phyloP scores from a whole-genome alignment of 2,888 invertebrate genomes.

The Phengaris alcon region DNA sequence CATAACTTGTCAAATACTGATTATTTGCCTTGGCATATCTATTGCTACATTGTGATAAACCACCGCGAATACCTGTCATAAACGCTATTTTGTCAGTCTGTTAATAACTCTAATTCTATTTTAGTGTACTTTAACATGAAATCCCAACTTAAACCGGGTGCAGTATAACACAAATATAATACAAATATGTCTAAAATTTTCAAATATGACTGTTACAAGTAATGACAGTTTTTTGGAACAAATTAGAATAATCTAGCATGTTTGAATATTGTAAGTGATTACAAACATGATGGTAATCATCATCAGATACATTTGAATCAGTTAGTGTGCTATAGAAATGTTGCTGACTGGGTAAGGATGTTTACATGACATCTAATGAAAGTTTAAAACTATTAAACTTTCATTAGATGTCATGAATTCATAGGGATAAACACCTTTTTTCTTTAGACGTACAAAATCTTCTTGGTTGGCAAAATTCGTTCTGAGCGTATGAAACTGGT shows the following conservation, averaged over 20 bases:
- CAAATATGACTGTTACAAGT: constrained; percentile 38
- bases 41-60: not conserved
- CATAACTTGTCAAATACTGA: not conserved
- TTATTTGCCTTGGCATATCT: not conserved
- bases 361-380: too few relatives aligned
- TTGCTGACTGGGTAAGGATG: not conserved
- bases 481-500: too few relatives aligned
- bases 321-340: not conserved
- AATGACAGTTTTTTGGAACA: not conserved
- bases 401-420: too few relatives aligned
- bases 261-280: not conserved
- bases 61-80: constrained; percentile 27
- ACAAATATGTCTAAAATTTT: constrained; percentile 40
- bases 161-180: too few relatives aligned
- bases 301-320: not conserved
- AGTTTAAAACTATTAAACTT: too few relatives aligned
- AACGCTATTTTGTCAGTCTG: constrained; percentile 38
- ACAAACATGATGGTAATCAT: not conserved
- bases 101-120: constrained; percentile 38
- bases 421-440: too few relatives aligned
- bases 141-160: constrained; percentile 44
- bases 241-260: not conserved
- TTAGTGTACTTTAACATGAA: constrained; percentile 40
- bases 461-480: too few relatives aligned
- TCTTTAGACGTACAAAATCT: too few relatives aligned